A percentile compares a stretch with the other conserved stretches of the same genome.
Conservation (phyloP, 2,113 vertebrate species). For the Scomber colias region DNA sequence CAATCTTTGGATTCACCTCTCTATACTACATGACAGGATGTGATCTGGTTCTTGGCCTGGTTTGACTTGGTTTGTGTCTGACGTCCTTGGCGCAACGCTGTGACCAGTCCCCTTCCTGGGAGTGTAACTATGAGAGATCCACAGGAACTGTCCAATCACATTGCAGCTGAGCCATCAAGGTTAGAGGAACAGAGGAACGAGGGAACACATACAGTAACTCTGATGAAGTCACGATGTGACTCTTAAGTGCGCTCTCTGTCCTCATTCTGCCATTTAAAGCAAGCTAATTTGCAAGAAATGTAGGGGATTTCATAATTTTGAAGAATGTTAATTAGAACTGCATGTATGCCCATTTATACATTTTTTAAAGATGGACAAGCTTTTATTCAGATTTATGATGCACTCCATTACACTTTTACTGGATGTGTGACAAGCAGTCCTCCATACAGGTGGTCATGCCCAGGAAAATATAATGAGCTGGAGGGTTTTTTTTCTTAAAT, state of each 20-base stretch:
- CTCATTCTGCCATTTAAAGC: slow-evolving; percentile 45
- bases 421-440: slow-evolving; percentile 8
- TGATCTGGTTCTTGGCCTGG: slow-evolving; percentile 27
- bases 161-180: slow-evolving; percentile 43
- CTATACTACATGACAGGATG: neutral
- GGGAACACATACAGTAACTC: slow-evolving; percentile 11
- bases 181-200: slow-evolving; percentile 36
- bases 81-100: slow-evolving; percentile 19
- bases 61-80: slow-evolving; percentile 29
- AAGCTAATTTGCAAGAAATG: slow-evolving; percentile 33
- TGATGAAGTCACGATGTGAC: slow-evolving; percentile 27
- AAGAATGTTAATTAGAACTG: slow-evolving; percentile 6
- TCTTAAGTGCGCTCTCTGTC: slow-evolving; percentile 29
- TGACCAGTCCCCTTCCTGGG: slow-evolving; percentile 13
- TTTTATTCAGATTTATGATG: slow-evolving; percentile 2
- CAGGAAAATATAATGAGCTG: slow-evolving; percentile 2
- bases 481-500: neutral
- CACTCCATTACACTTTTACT: slow-evolving; percentile 3
- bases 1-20: neutral
- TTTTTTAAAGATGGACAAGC: slow-evolving; percentile 6
- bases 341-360: neutral
- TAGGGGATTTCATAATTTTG: slow-evolving; percentile 10
- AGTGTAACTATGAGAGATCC: slow-evolving; percentile 23
- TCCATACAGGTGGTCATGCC: slow-evolving; percentile 26
- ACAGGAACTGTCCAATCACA: slow-evolving; percentile 42